Conservation (phyloP, 2,797 vertebrate species). For the Amblyraja radiata region DNA sequence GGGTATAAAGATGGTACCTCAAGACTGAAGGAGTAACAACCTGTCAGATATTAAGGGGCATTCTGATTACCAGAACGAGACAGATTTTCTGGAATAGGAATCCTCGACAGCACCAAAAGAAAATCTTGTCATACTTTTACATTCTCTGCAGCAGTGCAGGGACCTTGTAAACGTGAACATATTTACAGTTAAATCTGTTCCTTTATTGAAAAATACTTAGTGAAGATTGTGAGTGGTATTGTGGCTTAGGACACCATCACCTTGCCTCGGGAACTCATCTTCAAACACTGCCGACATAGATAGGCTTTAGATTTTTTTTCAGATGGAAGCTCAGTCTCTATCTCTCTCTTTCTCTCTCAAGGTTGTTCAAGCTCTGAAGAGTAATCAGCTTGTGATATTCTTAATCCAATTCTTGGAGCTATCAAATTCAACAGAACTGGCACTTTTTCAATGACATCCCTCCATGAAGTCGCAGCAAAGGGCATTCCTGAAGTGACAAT, state of each 20-base stretch:
- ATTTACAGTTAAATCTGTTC: constrained; percentile 9
- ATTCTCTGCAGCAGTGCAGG: not conserved
- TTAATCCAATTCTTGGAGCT: not conserved
- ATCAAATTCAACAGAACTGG: constrained; percentile 24
- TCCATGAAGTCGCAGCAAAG: not conserved
- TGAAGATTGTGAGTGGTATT: not conserved
- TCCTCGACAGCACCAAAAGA: not conserved
- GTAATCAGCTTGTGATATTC: not conserved
- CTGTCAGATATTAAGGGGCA: not conserved
- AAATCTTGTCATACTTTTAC: not conserved
- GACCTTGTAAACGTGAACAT: not conserved
- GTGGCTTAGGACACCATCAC: constrained; percentile 16
- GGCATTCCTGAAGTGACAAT: not conserved
- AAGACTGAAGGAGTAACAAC: not conserved
- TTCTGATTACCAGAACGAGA: not conserved
- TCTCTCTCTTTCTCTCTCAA: constrained; percentile 21
- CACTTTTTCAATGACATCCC: not conserved
- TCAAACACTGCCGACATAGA: not conserved
- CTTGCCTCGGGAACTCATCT: constrained; percentile 6
- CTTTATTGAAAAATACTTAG: constrained; percentile 19
- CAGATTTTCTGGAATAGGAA: not conserved
- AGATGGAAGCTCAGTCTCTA: constrained; percentile 8
- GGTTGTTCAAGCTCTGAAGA: not conserved
- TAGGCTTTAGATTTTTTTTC: constrained; percentile 32
- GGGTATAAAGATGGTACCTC: not conserved